phyloP scores from a whole-genome alignment of 2,797 vertebrate species.

The Thunnus albacares region DNA sequence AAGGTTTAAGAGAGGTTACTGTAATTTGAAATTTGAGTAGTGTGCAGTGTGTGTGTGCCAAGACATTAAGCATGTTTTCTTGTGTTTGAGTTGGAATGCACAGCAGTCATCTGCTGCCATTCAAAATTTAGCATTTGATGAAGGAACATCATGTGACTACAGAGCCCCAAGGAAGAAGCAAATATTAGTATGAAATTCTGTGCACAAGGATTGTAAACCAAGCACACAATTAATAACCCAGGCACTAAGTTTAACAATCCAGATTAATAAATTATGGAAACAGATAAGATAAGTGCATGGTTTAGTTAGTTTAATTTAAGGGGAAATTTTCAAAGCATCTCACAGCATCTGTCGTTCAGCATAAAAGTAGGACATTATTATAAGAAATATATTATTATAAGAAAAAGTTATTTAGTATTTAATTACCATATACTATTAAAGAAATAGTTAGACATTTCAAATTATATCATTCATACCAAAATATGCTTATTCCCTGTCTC shows the following conservation, averaged over 20 bases:
- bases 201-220: constrained; percentile 13
- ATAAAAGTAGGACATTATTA: background rate
- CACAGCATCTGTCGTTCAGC: background rate
- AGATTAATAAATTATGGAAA: constrained; percentile 3
- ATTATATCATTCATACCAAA: too few relatives aligned
- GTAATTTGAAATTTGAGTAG: constrained; percentile 35
- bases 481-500: background rate
- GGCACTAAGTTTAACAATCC: background rate
- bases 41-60: background rate
- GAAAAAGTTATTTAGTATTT: background rate
- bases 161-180: background rate
- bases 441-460: too few relatives aligned
- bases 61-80: constrained; percentile 23
- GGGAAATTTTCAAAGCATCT: too few relatives aligned
- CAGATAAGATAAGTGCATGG: background rate
- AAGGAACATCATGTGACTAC: background rate
- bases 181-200: constrained; percentile 9
- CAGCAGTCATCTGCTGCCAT: constrained; percentile 19
- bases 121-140: constrained; percentile 27
- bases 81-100: constrained; percentile 9
- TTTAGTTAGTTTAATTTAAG: too few relatives aligned
- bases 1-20: constrained; percentile 40
- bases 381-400: too few relatives aligned
- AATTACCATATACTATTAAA: too few relatives aligned
- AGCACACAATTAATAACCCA: background rate